Base-by-base conservation (phyloP, 1,140 invertebrate species). In the Oscheius sp. region DNA sequence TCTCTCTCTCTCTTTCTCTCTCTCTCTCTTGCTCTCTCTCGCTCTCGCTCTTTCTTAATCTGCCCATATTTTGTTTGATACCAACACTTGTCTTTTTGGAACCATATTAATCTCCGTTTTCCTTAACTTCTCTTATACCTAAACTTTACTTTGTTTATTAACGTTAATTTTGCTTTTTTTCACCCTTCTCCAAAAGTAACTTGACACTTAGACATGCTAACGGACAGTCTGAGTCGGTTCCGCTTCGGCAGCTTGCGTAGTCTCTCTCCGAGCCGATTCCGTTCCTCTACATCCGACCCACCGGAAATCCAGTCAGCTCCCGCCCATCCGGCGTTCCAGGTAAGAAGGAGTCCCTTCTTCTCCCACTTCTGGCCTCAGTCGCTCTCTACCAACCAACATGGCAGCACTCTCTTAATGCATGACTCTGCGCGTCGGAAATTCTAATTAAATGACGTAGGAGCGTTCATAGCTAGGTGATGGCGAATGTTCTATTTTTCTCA, bases 401-500 rank as follows among this genome's bases (percentile, higher is more conserved):
- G 38, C 10, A 42, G n/a, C 10, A 55, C 28, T 55, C 23, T 23
- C 49, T 13, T 20, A 15, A 55, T 26, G 49, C 7, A 55, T 13
- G 49, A 4, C 23, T 23, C 15, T 23, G 15, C 7, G 23, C 49
- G 49, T 55, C 49, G 28, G 49, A 55, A 55, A 55, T 55, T 55
- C 49, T 55, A 55, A 55, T 55, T 55, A 23, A 55, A 55, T 55
- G 49, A 55, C 49, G 49, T 23, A 55, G 4, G 23, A 15, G 49
- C 49, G 15, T 26, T 15, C 15, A 55, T 20, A 55, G 49, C 49
- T 23, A 26, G 49, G 49, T 55, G 28, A 55, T 15, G 49, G 4
- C 49, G 15, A 42, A 10, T 10, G 10, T 42, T n/a, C n/a, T n/a
- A 10, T 42, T 42, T 42, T 42, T 42, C 10, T 10, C 10, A 42